Evolutionary conservation across 2,113 vertebrate genomes (phyloP).

Genomic region (Phalacrocorax aristotelis): DNA sequence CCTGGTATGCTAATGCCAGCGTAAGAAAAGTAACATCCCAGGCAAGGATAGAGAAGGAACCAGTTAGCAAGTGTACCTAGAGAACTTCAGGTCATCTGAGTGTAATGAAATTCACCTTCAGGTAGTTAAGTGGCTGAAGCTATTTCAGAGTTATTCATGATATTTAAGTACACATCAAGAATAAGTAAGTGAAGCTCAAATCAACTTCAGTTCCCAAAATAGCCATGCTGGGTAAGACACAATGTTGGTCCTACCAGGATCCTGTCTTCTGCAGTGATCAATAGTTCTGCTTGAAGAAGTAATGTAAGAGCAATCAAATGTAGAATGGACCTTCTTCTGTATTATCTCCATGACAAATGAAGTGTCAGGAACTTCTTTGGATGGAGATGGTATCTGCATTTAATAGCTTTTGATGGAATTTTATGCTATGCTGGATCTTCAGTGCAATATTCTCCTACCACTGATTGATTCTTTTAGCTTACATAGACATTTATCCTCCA

Average conservation of each 20-base stretch:
- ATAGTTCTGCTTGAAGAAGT: not conserved
- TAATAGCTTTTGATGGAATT: constrained; percentile 10
- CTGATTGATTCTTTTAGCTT: not conserved
- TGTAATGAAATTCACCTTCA: not conserved
- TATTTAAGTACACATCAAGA: not conserved
- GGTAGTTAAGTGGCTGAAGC: not conserved
- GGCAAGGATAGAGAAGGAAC: not conserved
- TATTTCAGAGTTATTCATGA: not conserved
- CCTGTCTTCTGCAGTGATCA: constrained; percentile 12
- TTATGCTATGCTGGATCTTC: not conserved
- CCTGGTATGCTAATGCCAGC: not conserved
- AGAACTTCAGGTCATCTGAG: not conserved
- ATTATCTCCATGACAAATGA: not conserved
- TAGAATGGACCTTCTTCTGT: not conserved
- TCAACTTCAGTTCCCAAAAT: not conserved
- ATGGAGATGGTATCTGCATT: not conserved
- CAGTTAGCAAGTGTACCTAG: not conserved
- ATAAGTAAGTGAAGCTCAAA: not conserved
- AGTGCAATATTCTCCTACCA: not conserved
- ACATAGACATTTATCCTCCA: not conserved
- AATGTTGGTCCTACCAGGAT: not conserved
- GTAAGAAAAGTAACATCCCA: not conserved
- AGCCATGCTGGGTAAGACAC: not conserved
- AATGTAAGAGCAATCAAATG: not conserved
- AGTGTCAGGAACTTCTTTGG: not conserved